A percentile compares a stretch with the other conserved stretches of the same genome.
These are phyloP conservation scores for Microcebus griseorufus DNA, from an alignment of 2,113 vertebrate genomes.

Conservation along the genomic window DNA sequence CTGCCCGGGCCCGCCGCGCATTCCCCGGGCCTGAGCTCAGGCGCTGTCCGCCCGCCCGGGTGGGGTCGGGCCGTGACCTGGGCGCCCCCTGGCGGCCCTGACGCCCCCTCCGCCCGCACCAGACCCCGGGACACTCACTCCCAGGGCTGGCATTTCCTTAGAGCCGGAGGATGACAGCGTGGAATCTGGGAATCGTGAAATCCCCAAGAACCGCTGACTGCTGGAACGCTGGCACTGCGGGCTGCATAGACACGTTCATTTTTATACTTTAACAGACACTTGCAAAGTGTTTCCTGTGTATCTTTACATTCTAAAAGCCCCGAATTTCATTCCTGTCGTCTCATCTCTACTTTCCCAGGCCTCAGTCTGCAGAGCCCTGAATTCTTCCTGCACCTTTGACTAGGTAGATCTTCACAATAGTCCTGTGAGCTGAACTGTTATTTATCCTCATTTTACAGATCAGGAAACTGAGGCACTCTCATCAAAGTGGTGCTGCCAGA, in stretches of 20 bases:
- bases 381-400: not conserved
- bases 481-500: not conserved
- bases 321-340: not conserved
- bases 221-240: not conserved
- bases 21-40: slow-evolving; percentile 64
- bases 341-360: not conserved
- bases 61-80: not conserved
- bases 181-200: not conserved
- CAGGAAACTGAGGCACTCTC: not conserved
- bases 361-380: not conserved
- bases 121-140: not conserved
- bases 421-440: not conserved
- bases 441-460: not conserved
- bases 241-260: not conserved
- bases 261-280: slow-evolving; percentile 22
- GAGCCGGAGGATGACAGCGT: not conserved
- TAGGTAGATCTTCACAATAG: not conserved
- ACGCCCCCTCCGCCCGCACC: not conserved
- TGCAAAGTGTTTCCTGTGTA: not conserved
- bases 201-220: not conserved
- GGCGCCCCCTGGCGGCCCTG: slow-evolving; percentile 56
- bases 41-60: accelerated
- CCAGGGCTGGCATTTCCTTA: slow-evolving; percentile 51
- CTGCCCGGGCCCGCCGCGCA: slow-evolving; percentile 56
- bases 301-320: not conserved